A percentile compares a stretch with the other conserved stretches of the same genome.
phyloP scores from a whole-genome alignment of 1,140 invertebrate species.

The Steinernema feltiae region DNA sequence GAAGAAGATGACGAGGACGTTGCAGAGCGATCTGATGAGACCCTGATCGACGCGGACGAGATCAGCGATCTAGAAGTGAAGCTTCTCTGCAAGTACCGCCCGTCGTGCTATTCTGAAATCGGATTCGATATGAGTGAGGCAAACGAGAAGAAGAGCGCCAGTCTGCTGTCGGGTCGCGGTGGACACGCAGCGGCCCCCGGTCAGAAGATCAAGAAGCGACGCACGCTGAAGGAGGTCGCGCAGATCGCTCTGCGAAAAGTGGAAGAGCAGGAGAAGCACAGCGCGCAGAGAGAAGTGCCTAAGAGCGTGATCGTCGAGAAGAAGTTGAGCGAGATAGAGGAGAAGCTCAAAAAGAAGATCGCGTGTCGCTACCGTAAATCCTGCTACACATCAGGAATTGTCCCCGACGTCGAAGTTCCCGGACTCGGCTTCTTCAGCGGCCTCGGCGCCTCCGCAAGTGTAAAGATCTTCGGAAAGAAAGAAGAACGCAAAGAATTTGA shows the following conservation, averaged over 20 bases:
- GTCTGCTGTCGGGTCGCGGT: constrained; percentile 14
- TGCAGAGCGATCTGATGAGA: constrained; percentile 20
- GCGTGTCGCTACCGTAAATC: constrained; percentile 40
- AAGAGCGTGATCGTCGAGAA: constrained; percentile 23
- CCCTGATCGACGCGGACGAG: constrained; percentile 25
- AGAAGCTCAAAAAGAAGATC: constrained; percentile 33
- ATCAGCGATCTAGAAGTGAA: constrained; percentile 26
- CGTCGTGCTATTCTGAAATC: constrained; percentile 39
- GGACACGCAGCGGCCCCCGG: constrained; percentile 3
- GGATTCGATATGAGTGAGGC: constrained; percentile 33
- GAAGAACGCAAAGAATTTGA: constrained; percentile 28
- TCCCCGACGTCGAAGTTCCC: constrained; percentile 21
- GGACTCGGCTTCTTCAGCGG: background rate
- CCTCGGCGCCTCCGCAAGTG: background rate
- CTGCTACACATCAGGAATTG: constrained; percentile 36
- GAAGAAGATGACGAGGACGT: constrained; percentile 23
- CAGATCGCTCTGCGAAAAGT: constrained; percentile 31
- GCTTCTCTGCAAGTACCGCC: constrained; percentile 43
- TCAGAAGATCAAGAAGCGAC: constrained; percentile 16
- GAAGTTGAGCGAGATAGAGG: constrained; percentile 33
- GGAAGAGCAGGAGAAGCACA: constrained; percentile 26
- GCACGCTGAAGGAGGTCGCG: constrained; percentile 41
- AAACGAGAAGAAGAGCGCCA: constrained; percentile 25
- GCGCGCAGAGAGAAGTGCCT: constrained; percentile 10
- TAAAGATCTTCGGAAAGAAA: background rate